Conservation (phyloP, 2,113 vertebrate genomes). For the Phaethon lepturus region DNA sequence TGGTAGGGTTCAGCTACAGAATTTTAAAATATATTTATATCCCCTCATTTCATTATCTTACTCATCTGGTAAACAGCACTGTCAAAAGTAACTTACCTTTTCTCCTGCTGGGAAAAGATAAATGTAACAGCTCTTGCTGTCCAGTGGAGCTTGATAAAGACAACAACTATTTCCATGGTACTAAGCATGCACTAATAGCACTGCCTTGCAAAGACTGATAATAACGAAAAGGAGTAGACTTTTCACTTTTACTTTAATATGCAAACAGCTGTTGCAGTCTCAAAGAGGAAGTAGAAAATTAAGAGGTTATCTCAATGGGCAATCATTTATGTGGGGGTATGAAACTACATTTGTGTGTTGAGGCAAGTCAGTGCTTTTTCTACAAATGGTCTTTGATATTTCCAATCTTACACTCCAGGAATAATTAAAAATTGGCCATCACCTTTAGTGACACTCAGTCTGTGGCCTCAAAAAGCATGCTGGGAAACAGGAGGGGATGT, state of each 20-base stretch:
- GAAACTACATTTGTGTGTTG: background rate
- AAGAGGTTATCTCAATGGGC: background rate
- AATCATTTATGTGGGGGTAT: background rate
- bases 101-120: background rate
- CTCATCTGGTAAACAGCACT: background rate
- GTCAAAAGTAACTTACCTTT: background rate
- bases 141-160: background rate
- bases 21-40: background rate
- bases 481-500: background rate
- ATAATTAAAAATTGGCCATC: background rate
- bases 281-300: background rate
- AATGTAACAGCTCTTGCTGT: background rate
- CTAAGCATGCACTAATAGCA: background rate
- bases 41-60: background rate
- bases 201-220: background rate
- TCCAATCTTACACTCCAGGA: background rate
- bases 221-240: background rate
- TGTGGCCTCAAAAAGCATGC: background rate
- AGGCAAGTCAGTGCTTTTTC: background rate
- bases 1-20: background rate
- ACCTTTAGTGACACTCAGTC: background rate
- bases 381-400: background rate
- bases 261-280: background rate
- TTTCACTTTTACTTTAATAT: background rate
- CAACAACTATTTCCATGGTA: background rate